Base-by-base conservation (phyloP, 2,113 vertebrate species). In the Forbesichthys agassizii region DNA sequence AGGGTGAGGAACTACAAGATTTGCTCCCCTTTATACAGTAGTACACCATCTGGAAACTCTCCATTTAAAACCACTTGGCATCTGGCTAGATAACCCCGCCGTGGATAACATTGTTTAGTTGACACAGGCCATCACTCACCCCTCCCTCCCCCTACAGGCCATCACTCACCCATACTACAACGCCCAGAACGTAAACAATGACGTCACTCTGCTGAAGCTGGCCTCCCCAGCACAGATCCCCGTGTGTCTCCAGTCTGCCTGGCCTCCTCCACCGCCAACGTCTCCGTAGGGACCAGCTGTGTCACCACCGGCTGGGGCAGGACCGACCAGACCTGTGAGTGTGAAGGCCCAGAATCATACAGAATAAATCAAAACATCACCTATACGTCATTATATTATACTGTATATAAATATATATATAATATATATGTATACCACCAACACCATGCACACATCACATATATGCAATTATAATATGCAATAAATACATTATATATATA, bases 241-340 rank as follows among this genome's bases (percentile, higher is more conserved):
- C 61, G n/a, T 0, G 84, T 96, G 57, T 91, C 94, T 54, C 92
- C 95, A 0, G 83, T 97, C 58, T 95, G 95, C 78, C 84, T 95
- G 88, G 78, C 91, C 58, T 63, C 90, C 0, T 69, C 92, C 69
- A 75, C 78, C 62, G 86, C 89, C 73, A 87, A 0, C 16, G 71
- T 95, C 61, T 80, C 92, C 33, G 0, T 3, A 49, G 91, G 91
- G 2, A 88, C 90, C 73, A 64, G 2, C 1, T 95, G 94, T 7
- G 93, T 94, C 84, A 97, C 95, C 79, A 95, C 91, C 0, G 94
- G 95, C 77, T 97, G 95, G 95, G 94, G 93, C 61, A 88, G 2
- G 66, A 93, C 92, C 0, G 84, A 75, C 14, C 68, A 75, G 46
- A 91, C 88, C 48, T 90, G 93, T 94, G 69, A 90, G 88, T 81